Evolutionary conservation across 2,113 vertebrate genomes (phyloP).

Genomic region (Mola mola): DNA sequence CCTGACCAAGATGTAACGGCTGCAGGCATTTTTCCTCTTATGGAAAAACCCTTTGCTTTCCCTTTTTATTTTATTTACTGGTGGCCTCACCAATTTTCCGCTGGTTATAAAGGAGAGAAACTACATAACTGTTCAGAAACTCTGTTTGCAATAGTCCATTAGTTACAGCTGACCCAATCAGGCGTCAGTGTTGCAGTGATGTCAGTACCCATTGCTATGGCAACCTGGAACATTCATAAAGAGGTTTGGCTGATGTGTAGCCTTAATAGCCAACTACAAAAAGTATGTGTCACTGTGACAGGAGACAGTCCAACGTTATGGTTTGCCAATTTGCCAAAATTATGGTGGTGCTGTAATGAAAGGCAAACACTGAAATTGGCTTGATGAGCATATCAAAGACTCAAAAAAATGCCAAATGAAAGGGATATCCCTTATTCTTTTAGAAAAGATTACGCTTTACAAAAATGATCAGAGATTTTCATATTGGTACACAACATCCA

Average conservation of each 20-base stretch:
- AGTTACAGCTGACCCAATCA: constrained; percentile 37
- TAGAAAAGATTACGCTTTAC: not conserved
- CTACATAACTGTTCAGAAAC: constrained; percentile 22
- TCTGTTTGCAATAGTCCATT: constrained; percentile 16
- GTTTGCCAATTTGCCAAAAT: not conserved
- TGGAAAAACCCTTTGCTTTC: constrained; percentile 43
- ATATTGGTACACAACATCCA: not conserved
- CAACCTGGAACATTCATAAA: constrained; percentile 45
- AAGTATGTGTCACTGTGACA: constrained; percentile 45
- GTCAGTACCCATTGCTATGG: constrained; percentile 31
- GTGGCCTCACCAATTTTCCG: constrained; percentile 33
- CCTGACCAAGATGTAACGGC: constrained; percentile 7
- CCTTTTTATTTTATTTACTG: constrained; percentile 44
- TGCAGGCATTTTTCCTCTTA: constrained; percentile 28
- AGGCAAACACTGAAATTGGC: not conserved
- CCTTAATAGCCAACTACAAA: constrained; percentile 20
- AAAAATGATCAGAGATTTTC: not conserved
- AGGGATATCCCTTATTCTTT: constrained; percentile 3
- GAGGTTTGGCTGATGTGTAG: constrained; percentile 19
- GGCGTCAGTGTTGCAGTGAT: constrained; percentile 32
- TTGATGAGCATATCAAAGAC: not conserved
- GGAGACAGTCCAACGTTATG: constrained; percentile 3
- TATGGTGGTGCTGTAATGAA: constrained; percentile 6
- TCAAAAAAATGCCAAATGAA: not conserved
- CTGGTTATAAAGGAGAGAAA: constrained; percentile 33